A percentile compares a stretch with the other conserved stretches of the same genome.
phyloP scores from a whole-genome alignment of 2,797 vertebrate genomes.

The Glossophaga mutica region DNA sequence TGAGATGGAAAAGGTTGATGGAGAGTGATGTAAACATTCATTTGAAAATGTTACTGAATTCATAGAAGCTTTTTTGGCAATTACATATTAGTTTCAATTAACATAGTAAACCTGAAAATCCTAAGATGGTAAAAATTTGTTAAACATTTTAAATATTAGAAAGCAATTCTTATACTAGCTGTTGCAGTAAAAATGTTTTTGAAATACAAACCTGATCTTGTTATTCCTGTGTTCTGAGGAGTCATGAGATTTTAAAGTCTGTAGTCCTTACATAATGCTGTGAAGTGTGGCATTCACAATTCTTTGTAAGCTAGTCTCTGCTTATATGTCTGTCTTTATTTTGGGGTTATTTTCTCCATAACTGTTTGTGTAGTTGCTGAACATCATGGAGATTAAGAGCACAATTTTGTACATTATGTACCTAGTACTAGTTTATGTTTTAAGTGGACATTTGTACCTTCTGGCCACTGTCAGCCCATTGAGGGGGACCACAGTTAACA shows the following conservation, averaged over 20 bases:
- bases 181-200: neutral
- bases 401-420: neutral
- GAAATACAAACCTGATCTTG: neutral
- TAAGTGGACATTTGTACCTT: neutral
- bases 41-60: conserved; percentile 18
- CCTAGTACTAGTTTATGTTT: neutral
- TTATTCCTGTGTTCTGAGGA: neutral
- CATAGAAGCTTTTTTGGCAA: neutral
- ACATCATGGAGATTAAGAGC: neutral
- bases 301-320: neutral
- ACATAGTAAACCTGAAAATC: neutral
- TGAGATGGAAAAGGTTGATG: neutral
- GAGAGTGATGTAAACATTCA: neutral
- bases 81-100: neutral
- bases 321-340: neutral
- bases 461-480: neutral
- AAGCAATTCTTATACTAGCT: neutral
- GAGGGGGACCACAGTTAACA: neutral
- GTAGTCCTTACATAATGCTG: neutral
- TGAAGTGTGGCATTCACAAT: neutral
- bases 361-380: neutral
- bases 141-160: neutral
- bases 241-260: neutral
- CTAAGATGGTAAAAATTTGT: neutral
- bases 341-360: neutral